These are phyloP conservation scores for Cynopterus sphinx DNA, from an alignment of 2,797 vertebrate genomes.

Conservation along the genomic window DNA sequence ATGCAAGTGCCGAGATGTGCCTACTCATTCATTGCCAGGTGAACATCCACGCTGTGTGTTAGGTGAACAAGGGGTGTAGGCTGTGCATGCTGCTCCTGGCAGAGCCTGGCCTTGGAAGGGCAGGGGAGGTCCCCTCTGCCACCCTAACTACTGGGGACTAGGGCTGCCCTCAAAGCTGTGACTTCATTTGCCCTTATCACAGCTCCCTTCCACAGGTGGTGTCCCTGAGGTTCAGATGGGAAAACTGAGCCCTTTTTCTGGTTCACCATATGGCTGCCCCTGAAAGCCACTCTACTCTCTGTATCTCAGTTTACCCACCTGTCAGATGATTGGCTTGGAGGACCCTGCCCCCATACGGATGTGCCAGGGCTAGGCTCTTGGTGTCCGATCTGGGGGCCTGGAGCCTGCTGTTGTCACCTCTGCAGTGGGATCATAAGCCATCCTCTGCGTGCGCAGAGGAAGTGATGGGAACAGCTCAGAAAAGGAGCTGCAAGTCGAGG, in stretches of 20 bases:
- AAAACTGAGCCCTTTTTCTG: constrained; percentile 2
- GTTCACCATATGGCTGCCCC: neutral
- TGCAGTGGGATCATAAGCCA: neutral
- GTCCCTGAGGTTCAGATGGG: neutral
- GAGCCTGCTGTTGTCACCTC: neutral
- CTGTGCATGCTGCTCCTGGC: neutral
- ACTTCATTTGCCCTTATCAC: neutral
- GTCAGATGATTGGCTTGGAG: neutral
- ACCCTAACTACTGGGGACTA: neutral
- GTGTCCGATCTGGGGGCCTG: neutral
- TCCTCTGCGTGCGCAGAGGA: neutral
- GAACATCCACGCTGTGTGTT: neutral
- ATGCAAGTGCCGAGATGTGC: neutral
- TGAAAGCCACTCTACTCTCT: neutral
- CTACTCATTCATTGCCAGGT: neutral
- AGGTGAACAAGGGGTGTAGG: neutral
- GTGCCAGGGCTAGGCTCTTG: neutral
- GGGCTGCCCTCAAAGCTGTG: neutral
- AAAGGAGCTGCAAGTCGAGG: neutral
- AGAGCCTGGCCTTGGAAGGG: neutral
- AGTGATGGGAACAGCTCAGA: neutral
- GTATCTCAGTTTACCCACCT: neutral
- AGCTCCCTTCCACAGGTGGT: neutral
- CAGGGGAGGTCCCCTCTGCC: neutral
- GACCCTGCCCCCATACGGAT: neutral